phyloP scores from a whole-genome alignment of 1,140 invertebrate species.

The Orchesella cincta region DNA sequence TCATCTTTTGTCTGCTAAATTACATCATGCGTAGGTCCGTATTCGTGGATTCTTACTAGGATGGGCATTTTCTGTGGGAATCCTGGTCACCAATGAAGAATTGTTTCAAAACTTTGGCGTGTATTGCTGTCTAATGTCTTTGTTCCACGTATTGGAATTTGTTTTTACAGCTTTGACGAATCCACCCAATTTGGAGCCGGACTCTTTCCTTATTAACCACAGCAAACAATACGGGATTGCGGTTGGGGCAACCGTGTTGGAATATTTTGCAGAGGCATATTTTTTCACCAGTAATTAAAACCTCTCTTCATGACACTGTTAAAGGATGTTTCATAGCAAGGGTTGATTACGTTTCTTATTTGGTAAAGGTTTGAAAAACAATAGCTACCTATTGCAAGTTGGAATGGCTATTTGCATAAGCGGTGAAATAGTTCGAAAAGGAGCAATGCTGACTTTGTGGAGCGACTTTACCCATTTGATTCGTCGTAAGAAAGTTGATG shows the following conservation, averaged over 20 bases:
- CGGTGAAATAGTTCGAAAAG: slow-evolving; percentile 87
- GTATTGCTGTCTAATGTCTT: slow-evolving; percentile 73
- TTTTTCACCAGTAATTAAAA: slow-evolving; percentile 70
- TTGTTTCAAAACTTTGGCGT: slow-evolving; percentile 36
- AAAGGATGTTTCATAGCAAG: no score
- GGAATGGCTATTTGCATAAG: slow-evolving; percentile 79
- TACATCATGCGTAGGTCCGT: background rate
- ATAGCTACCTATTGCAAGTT: slow-evolving; percentile 63
- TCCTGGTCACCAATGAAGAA: background rate
- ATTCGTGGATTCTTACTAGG: slow-evolving; percentile 3
- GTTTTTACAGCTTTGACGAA: slow-evolving; percentile 83
- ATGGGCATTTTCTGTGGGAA: slow-evolving; percentile 7
- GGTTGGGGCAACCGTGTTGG: slow-evolving; percentile 81
- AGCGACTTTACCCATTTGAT: slow-evolving; percentile 93
- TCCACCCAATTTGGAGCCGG: slow-evolving; percentile 72
- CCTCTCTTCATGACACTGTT: background rate
- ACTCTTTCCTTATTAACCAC: slow-evolving; percentile 94
- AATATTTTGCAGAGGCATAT: slow-evolving; percentile 82
- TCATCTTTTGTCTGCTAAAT: no score
- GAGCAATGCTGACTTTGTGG: slow-evolving; percentile 90
- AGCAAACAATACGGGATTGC: slow-evolving; percentile 89
- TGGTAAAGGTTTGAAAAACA: slow-evolving; percentile 66
- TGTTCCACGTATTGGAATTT: slow-evolving; percentile 96
- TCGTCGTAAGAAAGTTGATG: slow-evolving; percentile 71
- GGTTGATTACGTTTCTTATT: no score